These are phyloP conservation scores for Trissonchulus latispiculum DNA, from an alignment of 2,888 invertebrate species.

Conservation along the genomic window DNA sequence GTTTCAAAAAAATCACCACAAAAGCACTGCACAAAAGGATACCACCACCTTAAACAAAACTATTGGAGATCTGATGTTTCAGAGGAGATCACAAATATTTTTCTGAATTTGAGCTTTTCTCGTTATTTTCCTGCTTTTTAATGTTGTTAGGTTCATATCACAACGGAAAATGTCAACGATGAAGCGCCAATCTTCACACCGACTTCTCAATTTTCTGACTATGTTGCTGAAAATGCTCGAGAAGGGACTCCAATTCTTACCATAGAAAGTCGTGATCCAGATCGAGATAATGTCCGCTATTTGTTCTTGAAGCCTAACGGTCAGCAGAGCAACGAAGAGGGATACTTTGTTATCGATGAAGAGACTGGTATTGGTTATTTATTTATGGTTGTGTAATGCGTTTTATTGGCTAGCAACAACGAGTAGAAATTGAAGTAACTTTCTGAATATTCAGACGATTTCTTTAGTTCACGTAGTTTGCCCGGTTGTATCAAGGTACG, in stretches of 20 bases:
- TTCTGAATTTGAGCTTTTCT: too few species aligned
- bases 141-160: conserved; percentile 41
- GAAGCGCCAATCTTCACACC: conserved; percentile 42
- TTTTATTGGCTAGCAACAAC: too few species aligned
- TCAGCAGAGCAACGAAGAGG: conserved; percentile 26
- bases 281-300: conserved; percentile 36
- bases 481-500: too few species aligned
- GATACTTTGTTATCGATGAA: conserved; percentile 37
- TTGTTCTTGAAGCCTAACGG: conserved; percentile 17
- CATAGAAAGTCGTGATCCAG: conserved; percentile 33
- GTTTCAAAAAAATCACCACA: too few species aligned
- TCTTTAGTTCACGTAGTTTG: too few species aligned
- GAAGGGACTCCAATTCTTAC: conserved; percentile 28
- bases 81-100: too few species aligned
- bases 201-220: conserved; percentile 36
- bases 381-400: too few species aligned
- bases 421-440: background rate
- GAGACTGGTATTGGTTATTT: conserved; percentile 41
- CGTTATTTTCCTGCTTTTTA: too few species aligned
- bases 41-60: too few species aligned
- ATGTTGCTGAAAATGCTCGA: conserved; percentile 41
- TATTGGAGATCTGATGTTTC: too few species aligned
- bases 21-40: too few species aligned
- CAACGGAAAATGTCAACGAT: conserved; percentile 49
- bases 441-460: too few species aligned